Base-by-base conservation (phyloP, 2,113 vertebrate genomes). In the Mobula birostris region DNA sequence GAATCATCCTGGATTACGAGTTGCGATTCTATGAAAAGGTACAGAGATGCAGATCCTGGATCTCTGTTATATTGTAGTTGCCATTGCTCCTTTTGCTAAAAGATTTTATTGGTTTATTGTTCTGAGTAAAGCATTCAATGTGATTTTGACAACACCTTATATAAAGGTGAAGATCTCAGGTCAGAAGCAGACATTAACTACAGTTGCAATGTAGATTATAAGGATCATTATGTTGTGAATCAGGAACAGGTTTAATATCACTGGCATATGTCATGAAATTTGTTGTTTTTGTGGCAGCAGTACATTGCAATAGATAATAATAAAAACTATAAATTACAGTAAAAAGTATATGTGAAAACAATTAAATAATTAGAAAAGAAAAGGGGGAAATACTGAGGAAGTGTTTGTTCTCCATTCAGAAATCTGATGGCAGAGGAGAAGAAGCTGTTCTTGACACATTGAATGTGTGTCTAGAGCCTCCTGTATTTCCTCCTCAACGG, bases 1-100 rank as follows among this genome's bases (percentile, higher is more conserved):
- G 99, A 94, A 99, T 99, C 96, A 99, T 99, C 95, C 96, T 99
- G 96, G 99, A 99, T 96, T 99, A 99, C 0, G 98, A 99, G 96
- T 97, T 99, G 56, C 98, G 98, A 94, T 99, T 97, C 96, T 99
- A 99, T 0, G 98, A 99, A 96, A 99, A 99, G 98, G 97, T 99
- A 96, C 97, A 97, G 95, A 15, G 4, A 29, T 27, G 21, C 19
- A 56, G 8, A 58, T 6, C 2, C 5, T 15, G 32, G 2, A 36
- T 76, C 36, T 56, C 19, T 48, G 27, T 74, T 8, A 56, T 56
- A 27, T 32, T 68, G n/a, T 66, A 74, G n/a, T 24, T 56, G 68
- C 9, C 66, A 27, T 1, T 15, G 17, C 14, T 72, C 8, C 24
- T 48, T 76, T 40, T 27, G 19, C 36, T 2, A 11, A 21, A 6